Percentiles rank a stretch among this genome's conserved stretches.
Evolutionary conservation across 2,797 vertebrate species (phyloP).

Genomic region (Catharus ustulatus): DNA sequence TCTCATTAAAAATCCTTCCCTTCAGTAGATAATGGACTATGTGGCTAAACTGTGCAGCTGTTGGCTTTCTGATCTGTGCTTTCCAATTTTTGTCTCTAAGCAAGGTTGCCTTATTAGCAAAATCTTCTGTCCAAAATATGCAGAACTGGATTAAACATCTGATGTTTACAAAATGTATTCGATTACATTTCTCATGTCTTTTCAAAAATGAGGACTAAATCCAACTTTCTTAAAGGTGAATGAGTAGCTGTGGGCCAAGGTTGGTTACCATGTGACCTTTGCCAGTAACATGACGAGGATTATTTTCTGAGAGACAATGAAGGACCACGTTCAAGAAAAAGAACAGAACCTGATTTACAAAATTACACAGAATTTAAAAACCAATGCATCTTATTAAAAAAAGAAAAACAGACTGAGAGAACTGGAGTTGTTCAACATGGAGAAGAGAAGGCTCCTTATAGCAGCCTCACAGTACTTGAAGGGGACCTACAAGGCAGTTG

Average conservation of each 20-base stretch:
- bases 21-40: slow-evolving; percentile 26
- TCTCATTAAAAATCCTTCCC: slow-evolving; percentile 48
- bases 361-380: not conserved
- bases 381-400: not conserved
- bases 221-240: not conserved
- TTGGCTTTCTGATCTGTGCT: slow-evolving; percentile 9
- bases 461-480: not conserved
- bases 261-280: not conserved
- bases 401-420: not conserved
- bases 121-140: not conserved
- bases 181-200: not conserved
- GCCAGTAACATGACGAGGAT: fast-evolving
- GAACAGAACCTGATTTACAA: not conserved
- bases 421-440: fast-evolving
- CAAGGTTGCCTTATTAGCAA: not conserved
- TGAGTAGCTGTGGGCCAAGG: not conserved
- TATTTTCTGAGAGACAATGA: not conserved
- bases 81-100: not conserved
- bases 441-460: not conserved
- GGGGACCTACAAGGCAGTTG: too few relatives aligned
- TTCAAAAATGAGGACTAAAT: not conserved
- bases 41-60: not conserved
- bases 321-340: not conserved
- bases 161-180: not conserved
- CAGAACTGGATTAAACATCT: not conserved